Evolutionary conservation across 1,140 invertebrate genomes (phyloP).

Genomic region (Proales similis): DNA sequence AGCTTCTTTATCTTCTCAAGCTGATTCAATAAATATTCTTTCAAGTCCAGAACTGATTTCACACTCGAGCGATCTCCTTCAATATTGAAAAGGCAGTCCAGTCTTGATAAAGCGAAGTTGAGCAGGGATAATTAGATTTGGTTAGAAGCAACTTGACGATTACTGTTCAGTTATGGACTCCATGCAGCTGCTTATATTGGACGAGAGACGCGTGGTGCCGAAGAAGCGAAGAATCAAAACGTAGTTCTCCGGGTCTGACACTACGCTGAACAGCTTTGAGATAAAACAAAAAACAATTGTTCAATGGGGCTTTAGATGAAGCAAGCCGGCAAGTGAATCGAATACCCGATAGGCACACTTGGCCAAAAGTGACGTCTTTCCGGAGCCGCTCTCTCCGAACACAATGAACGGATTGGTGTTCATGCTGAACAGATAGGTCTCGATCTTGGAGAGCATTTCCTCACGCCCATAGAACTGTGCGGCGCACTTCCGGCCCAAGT

Average conservation of each 20-base stretch:
- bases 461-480: constrained; percentile 29
- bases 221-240: constrained; percentile 15
- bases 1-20: neutral
- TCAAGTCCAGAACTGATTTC: neutral
- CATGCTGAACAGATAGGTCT: neutral
- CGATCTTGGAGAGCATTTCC: constrained; percentile 21
- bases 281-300: neutral
- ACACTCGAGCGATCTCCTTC: neutral
- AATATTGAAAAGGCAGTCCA: constrained; percentile 3
- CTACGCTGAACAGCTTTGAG: constrained; percentile 9
- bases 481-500: constrained; percentile 12
- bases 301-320: neutral
- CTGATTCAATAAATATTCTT: neutral
- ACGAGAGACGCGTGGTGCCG: constrained; percentile 4
- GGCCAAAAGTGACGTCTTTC: constrained; percentile 36
- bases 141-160: no score
- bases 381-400: constrained; percentile 32
- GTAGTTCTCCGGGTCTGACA: constrained; percentile 16
- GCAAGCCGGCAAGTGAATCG: neutral
- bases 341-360: neutral
- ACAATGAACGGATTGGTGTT: constrained; percentile 33
- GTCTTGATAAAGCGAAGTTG: no score
- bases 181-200: neutral
- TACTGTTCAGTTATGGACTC: neutral
- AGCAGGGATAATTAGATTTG: no score